phyloP scores from a whole-genome alignment of 1,140 invertebrate species.

The Limonius californicus region DNA sequence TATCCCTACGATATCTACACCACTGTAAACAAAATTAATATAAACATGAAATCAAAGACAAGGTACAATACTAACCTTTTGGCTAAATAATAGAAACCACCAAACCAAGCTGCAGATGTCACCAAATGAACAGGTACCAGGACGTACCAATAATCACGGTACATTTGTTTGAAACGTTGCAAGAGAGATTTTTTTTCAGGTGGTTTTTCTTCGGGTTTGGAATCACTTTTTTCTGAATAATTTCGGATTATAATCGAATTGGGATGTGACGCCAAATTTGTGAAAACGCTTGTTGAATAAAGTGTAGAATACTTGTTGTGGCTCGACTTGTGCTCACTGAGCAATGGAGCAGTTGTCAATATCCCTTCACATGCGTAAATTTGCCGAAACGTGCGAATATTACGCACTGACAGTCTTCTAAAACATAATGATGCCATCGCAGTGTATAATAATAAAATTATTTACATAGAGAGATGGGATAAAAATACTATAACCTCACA shows the following conservation, averaged over 20 bases:
- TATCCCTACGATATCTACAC: conserved; percentile 77
- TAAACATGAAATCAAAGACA: background rate
- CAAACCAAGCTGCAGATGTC: conserved; percentile 83
- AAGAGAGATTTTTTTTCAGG: conserved; percentile 61
- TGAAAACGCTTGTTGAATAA: background rate
- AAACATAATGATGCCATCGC: too few relatives aligned
- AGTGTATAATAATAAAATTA: too few relatives aligned
- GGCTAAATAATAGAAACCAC: conserved; percentile 80
- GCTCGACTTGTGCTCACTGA: background rate
- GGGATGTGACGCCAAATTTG: background rate
- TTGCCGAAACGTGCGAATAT: too few relatives aligned
- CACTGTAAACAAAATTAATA: conserved; percentile 58
- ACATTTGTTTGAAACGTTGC: conserved; percentile 85
- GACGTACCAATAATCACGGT: conserved; percentile 93
- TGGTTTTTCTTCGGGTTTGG: background rate
- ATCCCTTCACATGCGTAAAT: too few relatives aligned
- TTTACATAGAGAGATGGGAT: too few relatives aligned
- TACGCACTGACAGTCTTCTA: too few relatives aligned
- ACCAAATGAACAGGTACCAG: conserved; percentile 83
- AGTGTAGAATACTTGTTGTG: background rate
- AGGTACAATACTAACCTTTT: conserved; percentile 61
- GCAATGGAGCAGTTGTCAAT: too few relatives aligned
- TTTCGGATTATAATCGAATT: background rate
- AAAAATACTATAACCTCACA: too few relatives aligned
- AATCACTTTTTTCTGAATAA: background rate